A percentile compares a stretch with the other conserved stretches of the same genome.
phyloP scores from a whole-genome alignment of 2,888 invertebrate genomes.

The Seira musarum region DNA sequence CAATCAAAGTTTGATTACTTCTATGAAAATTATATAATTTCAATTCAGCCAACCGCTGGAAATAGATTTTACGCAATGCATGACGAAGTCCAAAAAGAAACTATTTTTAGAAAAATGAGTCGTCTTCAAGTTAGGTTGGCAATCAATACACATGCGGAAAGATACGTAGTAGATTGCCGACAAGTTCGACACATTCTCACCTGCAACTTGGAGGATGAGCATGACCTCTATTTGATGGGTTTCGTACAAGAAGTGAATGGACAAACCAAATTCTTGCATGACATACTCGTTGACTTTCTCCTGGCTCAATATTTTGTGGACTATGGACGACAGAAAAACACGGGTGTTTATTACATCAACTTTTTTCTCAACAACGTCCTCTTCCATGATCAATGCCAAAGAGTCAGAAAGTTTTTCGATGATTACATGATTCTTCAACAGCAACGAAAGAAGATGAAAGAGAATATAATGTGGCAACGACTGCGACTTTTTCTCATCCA shows the following conservation, averaged over 20 bases:
- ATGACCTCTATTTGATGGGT: constrained; percentile 27
- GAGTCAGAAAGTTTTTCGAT: constrained; percentile 31
- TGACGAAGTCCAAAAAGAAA: too few species aligned
- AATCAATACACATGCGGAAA: too few species aligned
- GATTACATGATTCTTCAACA: constrained; percentile 31
- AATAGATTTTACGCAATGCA: too few species aligned
- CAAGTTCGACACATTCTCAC: too few species aligned
- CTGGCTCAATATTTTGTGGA: constrained; percentile 35
- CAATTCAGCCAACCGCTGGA: too few species aligned
- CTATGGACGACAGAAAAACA: constrained; percentile 33
- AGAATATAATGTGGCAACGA: constrained; percentile 21
- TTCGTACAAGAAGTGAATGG: constrained; percentile 33
- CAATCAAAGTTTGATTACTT: constrained; percentile 8
- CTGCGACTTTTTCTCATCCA: constrained; percentile 22
- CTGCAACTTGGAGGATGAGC: not conserved
- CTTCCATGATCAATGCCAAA: constrained; percentile 27
- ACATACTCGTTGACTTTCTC: constrained; percentile 36
- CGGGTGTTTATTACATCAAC: constrained; percentile 8
- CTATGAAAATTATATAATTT: too few species aligned
- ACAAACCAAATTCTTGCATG: constrained; percentile 25
- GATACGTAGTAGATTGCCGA: too few species aligned
- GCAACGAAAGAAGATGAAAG: constrained; percentile 12
- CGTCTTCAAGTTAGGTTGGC: too few species aligned
- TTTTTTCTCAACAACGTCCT: constrained; percentile 33
- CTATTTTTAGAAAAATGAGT: too few species aligned